A percentile compares a stretch with the other conserved stretches of the same genome.
These are phyloP conservation scores for Lasiurus cinereus DNA, from an alignment of 2,113 vertebrate genomes.

Conservation along the genomic window DNA sequence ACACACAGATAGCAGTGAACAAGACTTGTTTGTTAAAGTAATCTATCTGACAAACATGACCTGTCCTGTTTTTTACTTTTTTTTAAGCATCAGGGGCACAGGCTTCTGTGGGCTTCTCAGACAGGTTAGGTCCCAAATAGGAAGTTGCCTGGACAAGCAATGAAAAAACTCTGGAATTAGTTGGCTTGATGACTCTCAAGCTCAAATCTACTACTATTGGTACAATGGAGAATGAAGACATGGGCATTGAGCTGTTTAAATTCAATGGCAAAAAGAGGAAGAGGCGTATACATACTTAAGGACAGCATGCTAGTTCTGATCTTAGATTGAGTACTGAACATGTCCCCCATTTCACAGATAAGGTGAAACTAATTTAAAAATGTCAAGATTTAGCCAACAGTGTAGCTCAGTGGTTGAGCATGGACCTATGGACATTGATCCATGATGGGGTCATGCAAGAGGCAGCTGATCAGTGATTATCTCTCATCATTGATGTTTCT, in stretches of 20 bases:
- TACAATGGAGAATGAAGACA: neutral
- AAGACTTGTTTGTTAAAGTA: neutral
- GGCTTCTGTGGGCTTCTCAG: neutral
- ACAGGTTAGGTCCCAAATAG: neutral
- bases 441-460: no score
- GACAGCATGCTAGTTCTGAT: neutral
- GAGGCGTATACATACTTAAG: neutral
- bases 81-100: neutral
- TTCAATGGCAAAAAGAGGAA: neutral
- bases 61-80: neutral
- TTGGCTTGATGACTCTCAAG: neutral
- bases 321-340: neutral
- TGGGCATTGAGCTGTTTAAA: neutral
- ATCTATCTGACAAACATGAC: neutral
- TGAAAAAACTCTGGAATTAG: neutral
- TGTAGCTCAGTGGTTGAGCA: no score
- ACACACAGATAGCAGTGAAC: neutral
- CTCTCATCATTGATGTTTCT: no score
- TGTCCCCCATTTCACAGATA: slow-evolving; percentile 2
- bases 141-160: neutral
- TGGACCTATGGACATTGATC: no score
- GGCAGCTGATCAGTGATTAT: no score
- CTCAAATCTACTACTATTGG: neutral
- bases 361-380: neutral
- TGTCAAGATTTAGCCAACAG: no score